These are phyloP conservation scores for Laticauda colubrina DNA, from an alignment of 2,113 vertebrate genomes.

Conservation along the genomic window DNA sequence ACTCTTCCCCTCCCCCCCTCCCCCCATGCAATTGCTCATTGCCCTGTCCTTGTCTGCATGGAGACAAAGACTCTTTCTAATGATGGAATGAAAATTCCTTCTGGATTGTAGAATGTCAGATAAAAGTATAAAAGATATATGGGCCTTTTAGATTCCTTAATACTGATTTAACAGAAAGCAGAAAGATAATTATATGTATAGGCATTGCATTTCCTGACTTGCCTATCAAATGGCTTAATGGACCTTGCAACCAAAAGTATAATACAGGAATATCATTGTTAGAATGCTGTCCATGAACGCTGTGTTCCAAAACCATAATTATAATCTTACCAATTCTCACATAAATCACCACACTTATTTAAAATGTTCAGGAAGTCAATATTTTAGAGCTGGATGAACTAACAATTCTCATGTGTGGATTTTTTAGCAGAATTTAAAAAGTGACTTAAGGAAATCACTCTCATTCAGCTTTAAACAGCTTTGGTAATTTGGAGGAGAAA, in stretches of 20 bases:
- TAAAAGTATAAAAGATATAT: background rate
- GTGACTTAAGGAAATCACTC: background rate
- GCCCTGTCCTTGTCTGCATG: background rate
- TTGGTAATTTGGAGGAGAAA: background rate
- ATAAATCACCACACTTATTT: background rate
- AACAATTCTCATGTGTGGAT: background rate
- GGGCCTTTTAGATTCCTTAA: background rate
- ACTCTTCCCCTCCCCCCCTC: background rate
- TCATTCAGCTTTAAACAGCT: background rate
- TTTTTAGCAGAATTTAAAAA: background rate
- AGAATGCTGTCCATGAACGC: background rate
- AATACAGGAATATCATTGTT: background rate
- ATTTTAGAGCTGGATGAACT: background rate
- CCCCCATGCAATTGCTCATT: background rate
- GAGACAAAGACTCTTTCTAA: background rate
- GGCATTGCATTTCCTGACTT: background rate
- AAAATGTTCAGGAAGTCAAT: background rate
- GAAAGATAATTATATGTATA: background rate
- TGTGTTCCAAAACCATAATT: background rate
- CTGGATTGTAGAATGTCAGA: background rate
- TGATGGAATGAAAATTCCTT: background rate
- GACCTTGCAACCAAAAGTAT: background rate
- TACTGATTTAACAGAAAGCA: background rate
- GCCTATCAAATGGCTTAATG: background rate
- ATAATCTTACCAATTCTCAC: background rate